Percentiles rank a stretch among this genome's conserved stretches.
Evolutionary conservation across 2,797 vertebrate genomes (phyloP).

Genomic region (Labroides dimidiatus): DNA sequence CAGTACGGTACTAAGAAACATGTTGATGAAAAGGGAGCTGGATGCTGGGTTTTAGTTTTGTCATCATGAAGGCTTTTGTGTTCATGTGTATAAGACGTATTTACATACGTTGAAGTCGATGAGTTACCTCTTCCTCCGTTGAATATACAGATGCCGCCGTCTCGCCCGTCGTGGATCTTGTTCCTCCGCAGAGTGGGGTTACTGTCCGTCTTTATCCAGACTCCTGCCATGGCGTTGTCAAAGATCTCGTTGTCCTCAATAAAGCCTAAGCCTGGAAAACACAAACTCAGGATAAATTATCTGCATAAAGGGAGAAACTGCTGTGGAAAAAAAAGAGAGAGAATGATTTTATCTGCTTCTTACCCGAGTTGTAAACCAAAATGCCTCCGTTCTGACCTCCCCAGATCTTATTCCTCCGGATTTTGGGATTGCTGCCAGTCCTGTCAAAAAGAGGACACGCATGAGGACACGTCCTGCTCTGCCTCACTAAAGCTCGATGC

Average conservation of each 20-base stretch:
- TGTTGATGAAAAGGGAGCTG: too few species aligned
- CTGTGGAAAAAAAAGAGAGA: too few species aligned
- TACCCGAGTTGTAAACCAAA: constrained; percentile 99
- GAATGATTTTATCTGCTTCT: too few species aligned
- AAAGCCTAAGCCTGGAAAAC: constrained; percentile 91
- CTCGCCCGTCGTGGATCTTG: constrained; percentile 98
- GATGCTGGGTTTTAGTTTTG: too few species aligned
- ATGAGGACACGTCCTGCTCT: too few species aligned
- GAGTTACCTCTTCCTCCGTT: constrained; percentile 96
- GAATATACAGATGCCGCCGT: constrained; percentile 99
- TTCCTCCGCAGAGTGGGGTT: constrained; percentile 98
- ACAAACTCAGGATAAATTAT: too few species aligned
- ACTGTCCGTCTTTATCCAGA: constrained; percentile 99
- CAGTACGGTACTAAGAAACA: too few species aligned
- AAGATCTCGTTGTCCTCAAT: constrained; percentile 99
- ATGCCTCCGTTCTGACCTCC: constrained; percentile 99
- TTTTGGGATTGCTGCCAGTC: constrained; percentile 99
- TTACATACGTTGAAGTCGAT: too few species aligned
- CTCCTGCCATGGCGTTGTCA: constrained; percentile 99
- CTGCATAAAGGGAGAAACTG: not conserved
- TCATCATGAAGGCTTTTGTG: too few species aligned
- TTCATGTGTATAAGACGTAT: too few species aligned
- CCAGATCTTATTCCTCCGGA: constrained; percentile 99
- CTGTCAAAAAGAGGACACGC: constrained; percentile 69
- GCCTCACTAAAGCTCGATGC: not conserved